A percentile compares a stretch with the other conserved stretches of the same genome.
phyloP scores from a whole-genome alignment of 2,113 vertebrate genomes.

The Lonchura striata region DNA sequence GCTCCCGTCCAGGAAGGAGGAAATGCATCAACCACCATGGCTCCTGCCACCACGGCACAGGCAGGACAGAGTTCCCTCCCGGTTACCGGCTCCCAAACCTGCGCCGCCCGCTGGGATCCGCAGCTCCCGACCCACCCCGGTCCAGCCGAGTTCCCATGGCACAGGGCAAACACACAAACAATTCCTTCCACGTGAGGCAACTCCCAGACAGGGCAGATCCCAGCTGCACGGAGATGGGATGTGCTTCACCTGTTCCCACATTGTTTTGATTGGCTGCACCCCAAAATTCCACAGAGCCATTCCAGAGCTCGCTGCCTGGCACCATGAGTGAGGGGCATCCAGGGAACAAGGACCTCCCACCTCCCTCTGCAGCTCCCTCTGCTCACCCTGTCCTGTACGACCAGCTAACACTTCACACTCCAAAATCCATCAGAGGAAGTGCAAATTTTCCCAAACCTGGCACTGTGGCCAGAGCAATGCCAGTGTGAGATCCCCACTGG shows the following conservation, averaged over 20 bases:
- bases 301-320: background rate
- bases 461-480: accelerated
- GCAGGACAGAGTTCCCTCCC: background rate
- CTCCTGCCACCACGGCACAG: accelerated
- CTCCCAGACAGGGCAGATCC: background rate
- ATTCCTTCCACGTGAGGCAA: background rate
- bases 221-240: background rate
- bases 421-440: background rate
- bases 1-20: background rate
- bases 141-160: background rate
- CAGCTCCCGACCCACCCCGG: background rate
- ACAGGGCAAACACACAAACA: background rate
- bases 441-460: background rate
- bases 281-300: background rate
- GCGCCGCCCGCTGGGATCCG: accelerated
- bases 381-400: background rate
- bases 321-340: background rate
- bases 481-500: background rate
- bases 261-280: background rate
- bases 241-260: background rate
- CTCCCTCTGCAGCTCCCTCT: background rate
- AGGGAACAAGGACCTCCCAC: background rate
- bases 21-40: background rate
- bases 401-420: background rate
- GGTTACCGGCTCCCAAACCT: accelerated